These are phyloP conservation scores for Pangasius mekongensis DNA, from an alignment of 2,797 vertebrate species.

Conservation along the genomic window DNA sequence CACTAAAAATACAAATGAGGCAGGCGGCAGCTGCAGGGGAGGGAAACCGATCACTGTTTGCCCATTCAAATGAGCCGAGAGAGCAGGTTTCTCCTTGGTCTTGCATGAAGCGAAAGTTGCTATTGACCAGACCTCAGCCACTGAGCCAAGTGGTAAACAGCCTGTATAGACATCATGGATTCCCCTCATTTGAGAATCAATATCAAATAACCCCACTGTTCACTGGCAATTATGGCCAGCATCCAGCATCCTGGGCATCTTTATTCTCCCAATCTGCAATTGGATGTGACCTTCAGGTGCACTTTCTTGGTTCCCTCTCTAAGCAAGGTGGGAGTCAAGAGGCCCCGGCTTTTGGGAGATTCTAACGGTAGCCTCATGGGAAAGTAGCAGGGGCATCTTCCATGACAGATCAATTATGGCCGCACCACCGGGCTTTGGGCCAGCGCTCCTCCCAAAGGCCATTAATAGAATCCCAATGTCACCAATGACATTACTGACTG, in stretches of 20 bases:
- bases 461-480: constrained; percentile 84
- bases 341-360: constrained; percentile 67
- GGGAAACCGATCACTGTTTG: constrained; percentile 72
- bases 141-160: constrained; percentile 67
- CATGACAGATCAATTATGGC: constrained; percentile 84
- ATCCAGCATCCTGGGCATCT: constrained; percentile 66
- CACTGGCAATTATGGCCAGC: constrained; percentile 74
- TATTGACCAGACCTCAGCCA: constrained; percentile 52
- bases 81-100: constrained; percentile 36
- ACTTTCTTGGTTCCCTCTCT: constrained; percentile 45
- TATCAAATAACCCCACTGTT: constrained; percentile 83
- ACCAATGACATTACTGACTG: constrained; percentile 76
- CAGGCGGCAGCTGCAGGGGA: constrained; percentile 58
- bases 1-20: constrained; percentile 83
- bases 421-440: constrained; percentile 78
- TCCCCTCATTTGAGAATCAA: constrained; percentile 80
- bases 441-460: constrained; percentile 72
- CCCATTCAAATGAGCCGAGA: constrained; percentile 68
- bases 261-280: constrained; percentile 67
- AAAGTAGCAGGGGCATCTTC: constrained; percentile 76
- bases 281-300: constrained; percentile 74
- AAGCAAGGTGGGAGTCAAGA: constrained; percentile 57
- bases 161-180: constrained; percentile 73
- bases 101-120: constrained; percentile 29
- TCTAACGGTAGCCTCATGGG: constrained; percentile 76